Conservation (phyloP, 2,797 vertebrate genomes). For the Silurus aristotelis region DNA sequence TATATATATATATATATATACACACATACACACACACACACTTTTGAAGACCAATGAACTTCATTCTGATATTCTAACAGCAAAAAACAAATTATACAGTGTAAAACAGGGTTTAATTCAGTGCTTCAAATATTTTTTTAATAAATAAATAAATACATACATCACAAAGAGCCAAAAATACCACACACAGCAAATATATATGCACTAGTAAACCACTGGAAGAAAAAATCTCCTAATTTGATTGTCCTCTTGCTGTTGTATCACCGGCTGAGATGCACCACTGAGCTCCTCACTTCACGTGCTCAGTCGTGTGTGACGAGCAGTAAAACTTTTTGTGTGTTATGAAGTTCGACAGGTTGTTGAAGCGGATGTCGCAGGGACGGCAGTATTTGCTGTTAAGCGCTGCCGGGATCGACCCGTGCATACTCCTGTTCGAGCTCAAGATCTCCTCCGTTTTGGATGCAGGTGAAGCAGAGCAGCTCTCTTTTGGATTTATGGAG, state of each 20-base stretch:
- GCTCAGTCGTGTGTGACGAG: constrained; percentile 85
- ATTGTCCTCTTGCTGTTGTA: constrained; percentile 78
- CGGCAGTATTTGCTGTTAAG: constrained; percentile 85
- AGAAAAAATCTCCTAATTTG: constrained; percentile 73
- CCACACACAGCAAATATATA: constrained; percentile 54
- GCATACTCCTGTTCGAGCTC: constrained; percentile 76
- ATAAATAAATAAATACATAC: constrained; percentile 52
- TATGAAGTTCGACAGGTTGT: constrained; percentile 91
- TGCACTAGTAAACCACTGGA: constrained; percentile 73
- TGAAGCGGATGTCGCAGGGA: constrained; percentile 88
- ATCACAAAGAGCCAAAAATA: constrained; percentile 46
- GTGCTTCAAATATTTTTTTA: constrained; percentile 69
- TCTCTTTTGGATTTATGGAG: constrained; percentile 74
- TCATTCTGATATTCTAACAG: constrained; percentile 10
- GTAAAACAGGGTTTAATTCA: constrained; percentile 71
- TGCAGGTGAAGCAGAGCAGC: constrained; percentile 71
- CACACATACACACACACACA: too few species aligned
- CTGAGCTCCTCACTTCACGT: constrained; percentile 78
- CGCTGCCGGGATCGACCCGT: constrained; percentile 72
- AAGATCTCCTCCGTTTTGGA: constrained; percentile 79
- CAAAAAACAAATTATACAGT: constrained; percentile 53
- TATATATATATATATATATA: too few species aligned
- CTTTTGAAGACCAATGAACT: background rate
- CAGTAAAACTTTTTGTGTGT: constrained; percentile 93
- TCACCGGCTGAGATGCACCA: constrained; percentile 55